Evolutionary conservation across 2,797 vertebrate genomes (phyloP).

Genomic region (Lithobates pipiens): DNA sequence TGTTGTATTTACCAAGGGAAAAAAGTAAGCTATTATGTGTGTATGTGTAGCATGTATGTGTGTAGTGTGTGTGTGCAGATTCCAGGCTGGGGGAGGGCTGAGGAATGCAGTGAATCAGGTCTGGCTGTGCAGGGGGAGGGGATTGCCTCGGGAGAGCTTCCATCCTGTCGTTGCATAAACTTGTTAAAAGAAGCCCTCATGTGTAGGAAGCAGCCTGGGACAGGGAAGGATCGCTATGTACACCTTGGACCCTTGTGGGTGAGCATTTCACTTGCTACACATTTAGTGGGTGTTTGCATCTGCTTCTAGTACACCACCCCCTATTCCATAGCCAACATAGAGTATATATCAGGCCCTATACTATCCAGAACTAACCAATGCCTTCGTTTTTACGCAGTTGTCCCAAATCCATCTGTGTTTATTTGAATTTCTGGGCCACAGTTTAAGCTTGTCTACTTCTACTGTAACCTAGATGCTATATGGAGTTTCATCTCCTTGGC

Average conservation of each 20-base stretch:
- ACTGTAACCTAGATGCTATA: background rate
- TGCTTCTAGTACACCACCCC: background rate
- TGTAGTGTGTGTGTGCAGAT: conserved; percentile 64
- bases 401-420: background rate
- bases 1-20: background rate
- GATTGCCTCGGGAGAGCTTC: conserved; percentile 76
- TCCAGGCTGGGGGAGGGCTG: conserved; percentile 74
- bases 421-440: background rate
- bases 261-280: conserved; percentile 15
- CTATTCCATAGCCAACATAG: background rate
- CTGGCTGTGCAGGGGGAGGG: conserved; percentile 72
- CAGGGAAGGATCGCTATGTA: conserved; percentile 25
- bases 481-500: background rate
- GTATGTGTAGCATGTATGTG: conserved; percentile 44
- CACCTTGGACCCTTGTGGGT: conserved; percentile 45
- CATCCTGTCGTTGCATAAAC: conserved; percentile 73
- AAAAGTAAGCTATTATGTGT: conserved; percentile 6
- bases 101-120: conserved; percentile 88
- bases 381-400: background rate
- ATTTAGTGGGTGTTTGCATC: conserved; percentile 6
- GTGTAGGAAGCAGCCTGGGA: conserved; percentile 63
- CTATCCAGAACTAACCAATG: background rate
- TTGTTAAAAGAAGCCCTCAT: conserved; percentile 75
- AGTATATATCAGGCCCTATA: background rate
- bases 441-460: background rate